Evolutionary conservation across 2,888 invertebrate genomes (phyloP), one percentile per base, ranked within the genome.

Genomic region (Tipula confusa): DNA sequence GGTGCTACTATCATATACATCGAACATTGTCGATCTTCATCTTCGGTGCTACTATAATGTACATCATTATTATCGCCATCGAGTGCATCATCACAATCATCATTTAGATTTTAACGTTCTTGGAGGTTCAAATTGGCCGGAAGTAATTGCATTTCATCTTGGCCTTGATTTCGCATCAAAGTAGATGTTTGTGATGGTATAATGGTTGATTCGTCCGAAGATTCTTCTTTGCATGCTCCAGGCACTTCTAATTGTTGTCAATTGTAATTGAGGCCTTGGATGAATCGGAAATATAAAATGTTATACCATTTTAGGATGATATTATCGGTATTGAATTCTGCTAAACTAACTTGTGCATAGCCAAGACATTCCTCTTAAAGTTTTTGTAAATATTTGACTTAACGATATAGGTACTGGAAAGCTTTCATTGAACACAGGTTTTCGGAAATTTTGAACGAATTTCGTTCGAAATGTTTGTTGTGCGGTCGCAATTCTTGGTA

Each of bases 171-270:
- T 87, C 98, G 93, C 18, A 98, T 98, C 29, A 98, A 91, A 0
- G 98, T 98, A 1, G 98, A 98, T 0, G 98, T 97, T 89, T 98
- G 98, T 11, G 98, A 98, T 1, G 98, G 97, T 86, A 98, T 98
- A 85, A 98, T 96, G 0, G 98, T 98, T 24, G 97, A 97, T 88
- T 98, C 98, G 88, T 98, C 98, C 29, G 97, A 97, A 86, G 97
- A 98, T 89, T 98, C 98, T 88, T 98, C 98, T 88, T 94, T 90
- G 82, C 87, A 87, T 86, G 89, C 84, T 84, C 88, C 88, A 79
- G 87, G 85, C 29, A 84, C 84, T 33, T 85, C 85, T 9, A 84
- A 48, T 11, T 84, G 84, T 48, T 85, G n/a, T n/a, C n/a, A n/a
- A n/a, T n/a, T n/a, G n/a, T n/a, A n/a, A n/a, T n/a, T 84, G 79